phyloP scores from a whole-genome alignment of 2,797 vertebrate species.

The Monodelphis domestica region DNA sequence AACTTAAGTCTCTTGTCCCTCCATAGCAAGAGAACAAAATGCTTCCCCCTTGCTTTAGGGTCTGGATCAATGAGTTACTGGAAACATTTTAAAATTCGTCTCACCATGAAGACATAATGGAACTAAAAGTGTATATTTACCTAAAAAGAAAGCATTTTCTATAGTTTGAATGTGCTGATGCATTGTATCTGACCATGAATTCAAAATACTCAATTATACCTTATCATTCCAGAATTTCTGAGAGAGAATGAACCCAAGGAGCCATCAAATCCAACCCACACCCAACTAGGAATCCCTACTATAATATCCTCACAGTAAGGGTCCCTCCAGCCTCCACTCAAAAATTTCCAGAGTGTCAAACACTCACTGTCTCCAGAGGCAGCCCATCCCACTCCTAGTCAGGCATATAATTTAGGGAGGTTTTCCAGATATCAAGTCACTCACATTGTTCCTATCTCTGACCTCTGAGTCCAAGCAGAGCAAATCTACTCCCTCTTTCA shows the following conservation, averaged over 20 bases:
- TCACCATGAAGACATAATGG: not conserved
- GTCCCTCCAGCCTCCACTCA: not conserved
- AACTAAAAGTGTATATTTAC: not conserved
- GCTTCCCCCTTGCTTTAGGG: not conserved
- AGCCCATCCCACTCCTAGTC: not conserved
- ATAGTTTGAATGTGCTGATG: conserved; percentile 1
- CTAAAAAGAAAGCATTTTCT: conserved; percentile 1
- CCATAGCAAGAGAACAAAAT: not conserved
- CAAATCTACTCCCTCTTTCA: not conserved
- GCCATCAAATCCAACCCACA: not conserved
- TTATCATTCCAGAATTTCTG: not conserved
- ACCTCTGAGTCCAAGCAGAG: not conserved
- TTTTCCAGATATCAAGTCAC: not conserved
- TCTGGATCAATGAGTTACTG: not conserved
- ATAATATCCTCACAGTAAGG: not conserved
- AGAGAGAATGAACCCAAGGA: not conserved
- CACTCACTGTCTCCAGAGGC: not conserved
- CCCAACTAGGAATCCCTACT: not conserved
- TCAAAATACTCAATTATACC: conserved; percentile 4
- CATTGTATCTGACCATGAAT: not conserved
- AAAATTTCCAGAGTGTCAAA: not conserved
- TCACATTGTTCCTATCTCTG: not conserved
- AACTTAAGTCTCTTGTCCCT: conserved; percentile 23
- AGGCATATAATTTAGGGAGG: not conserved
- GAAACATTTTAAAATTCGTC: conserved; percentile 15